A percentile compares a stretch with the other conserved stretches of the same genome.
These are phyloP conservation scores for Spatulosminthurus flaviceps DNA, from an alignment of 2,888 invertebrate species.

Conservation along the genomic window DNA sequence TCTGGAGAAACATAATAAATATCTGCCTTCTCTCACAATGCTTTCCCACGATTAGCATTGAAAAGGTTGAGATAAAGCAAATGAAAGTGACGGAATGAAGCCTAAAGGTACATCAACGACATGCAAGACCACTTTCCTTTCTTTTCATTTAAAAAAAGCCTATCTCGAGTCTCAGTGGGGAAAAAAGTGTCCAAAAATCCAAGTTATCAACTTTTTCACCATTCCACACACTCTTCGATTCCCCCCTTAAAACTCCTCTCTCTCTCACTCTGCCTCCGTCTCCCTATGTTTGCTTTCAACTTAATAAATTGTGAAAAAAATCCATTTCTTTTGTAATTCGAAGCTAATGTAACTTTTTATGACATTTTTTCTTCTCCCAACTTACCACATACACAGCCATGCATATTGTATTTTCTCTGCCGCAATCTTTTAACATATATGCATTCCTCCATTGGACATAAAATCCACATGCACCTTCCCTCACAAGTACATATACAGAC, in stretches of 20 bases:
- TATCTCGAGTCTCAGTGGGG: not conserved
- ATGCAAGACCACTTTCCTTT: conserved; percentile 18
- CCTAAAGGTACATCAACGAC: conserved; percentile 33
- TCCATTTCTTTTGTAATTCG: conserved; percentile 1
- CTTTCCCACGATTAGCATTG: not conserved
- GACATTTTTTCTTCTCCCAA: no score
- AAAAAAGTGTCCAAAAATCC: conserved; percentile 7
- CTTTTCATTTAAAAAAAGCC: conserved; percentile 1
- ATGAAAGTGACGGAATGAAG: conserved; percentile 11
- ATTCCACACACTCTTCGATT: conserved; percentile 18
- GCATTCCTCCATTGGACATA: no score
- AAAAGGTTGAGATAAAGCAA: conserved; percentile 18
- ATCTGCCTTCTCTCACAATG: conserved; percentile 2
- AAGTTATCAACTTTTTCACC: conserved; percentile 12
- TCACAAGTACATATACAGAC: no score
- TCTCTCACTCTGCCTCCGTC: not conserved
- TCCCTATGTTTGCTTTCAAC: conserved; percentile 6
- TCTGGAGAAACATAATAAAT: conserved; percentile 1
- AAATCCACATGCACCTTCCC: no score
- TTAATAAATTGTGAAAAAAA: conserved; percentile 3
- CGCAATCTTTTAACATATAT: no score
- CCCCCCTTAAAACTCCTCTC: not conserved
- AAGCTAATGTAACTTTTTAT: not conserved
- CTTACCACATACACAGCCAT: no score
- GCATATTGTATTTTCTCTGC: no score